Evolutionary conservation across 2,888 invertebrate species (phyloP), one percentile per base, ranked within the genome.

Genomic region (Nineta flava): DNA sequence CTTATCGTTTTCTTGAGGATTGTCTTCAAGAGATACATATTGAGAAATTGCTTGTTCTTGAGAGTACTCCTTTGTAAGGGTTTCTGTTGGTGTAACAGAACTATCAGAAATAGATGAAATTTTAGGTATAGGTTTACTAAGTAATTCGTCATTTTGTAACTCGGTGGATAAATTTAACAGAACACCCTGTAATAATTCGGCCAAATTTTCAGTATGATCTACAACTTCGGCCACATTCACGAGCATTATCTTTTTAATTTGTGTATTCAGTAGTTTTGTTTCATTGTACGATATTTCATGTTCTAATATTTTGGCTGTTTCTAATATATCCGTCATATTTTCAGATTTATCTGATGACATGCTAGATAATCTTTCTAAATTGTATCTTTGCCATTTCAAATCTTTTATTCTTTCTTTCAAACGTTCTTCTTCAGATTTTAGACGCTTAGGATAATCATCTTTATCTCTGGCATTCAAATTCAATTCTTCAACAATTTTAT

Each of bases 391-490:
- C 53, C 49, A 38, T 50, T 50, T 41, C 49, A 10, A 54, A 34
- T 17, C 48, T 32, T 50, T 51, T 47, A 49, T 31, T 32, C 34
- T 32, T 47, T 15, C 41, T 46, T 46, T 50, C 50, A 47, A 46
- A 45, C 44, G 12, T 32, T 32, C n/a, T 50, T 35, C 15, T 7
- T 40, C 32, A 48, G 38, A 45, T 43, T 19, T 26, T 7, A 57
- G 19, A 15, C 53, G 52, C 43, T 48, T 15, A n/a, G 17, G 9
- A 57, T 15, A 15, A 56, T 54, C 43, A 55, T 47, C 17, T 26
- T 6, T 6, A 59, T 12, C 51, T 55, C 51, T 17, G 54, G 52
- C 50, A 56, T 56, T 43, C 50, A 44, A 38, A 47, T 10, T n/a
- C 50, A 49, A 9, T 41, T 13, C 12, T 49, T 48, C 50, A 53